Evolutionary conservation across 2,888 invertebrate species (phyloP).

Genomic region (Asteroscopus sphinx): DNA sequence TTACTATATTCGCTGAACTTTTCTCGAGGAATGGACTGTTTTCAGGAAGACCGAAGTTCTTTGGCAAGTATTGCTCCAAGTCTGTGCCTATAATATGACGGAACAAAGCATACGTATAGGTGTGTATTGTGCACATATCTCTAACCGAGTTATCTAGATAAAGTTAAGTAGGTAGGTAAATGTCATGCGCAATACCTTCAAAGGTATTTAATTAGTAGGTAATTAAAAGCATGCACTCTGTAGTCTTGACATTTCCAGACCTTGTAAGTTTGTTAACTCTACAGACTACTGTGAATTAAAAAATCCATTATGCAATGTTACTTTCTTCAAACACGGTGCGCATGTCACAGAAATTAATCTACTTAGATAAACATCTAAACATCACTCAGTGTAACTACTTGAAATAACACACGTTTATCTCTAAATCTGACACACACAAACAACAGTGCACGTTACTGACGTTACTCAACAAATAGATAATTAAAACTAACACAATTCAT

Average conservation of each 20-base stretch:
- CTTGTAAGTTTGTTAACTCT: constrained; percentile 34
- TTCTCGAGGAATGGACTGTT: constrained; percentile 86
- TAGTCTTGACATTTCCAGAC: constrained; percentile 15
- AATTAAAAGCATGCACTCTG: constrained; percentile 30
- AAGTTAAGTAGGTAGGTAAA: neutral
- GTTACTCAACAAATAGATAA: constrained; percentile 36
- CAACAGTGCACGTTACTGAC: constrained; percentile 42
- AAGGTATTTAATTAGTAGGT: constrained; percentile 17
- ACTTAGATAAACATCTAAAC: constrained; percentile 35
- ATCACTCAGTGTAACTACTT: constrained; percentile 33
- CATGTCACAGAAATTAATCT: constrained; percentile 42
- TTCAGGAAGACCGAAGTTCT: constrained; percentile 91
- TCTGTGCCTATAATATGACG: constrained; percentile 86
- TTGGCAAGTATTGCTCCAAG: constrained; percentile 91
- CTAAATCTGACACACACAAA: constrained; percentile 34
- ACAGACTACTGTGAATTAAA: constrained; percentile 32
- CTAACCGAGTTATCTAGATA: constrained; percentile 2
- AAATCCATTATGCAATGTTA: constrained; percentile 37
- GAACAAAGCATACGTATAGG: constrained; percentile 40
- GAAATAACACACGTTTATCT: constrained; percentile 29
- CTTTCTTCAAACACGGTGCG: constrained; percentile 49
- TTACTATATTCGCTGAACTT: constrained; percentile 84
- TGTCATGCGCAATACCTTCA: constrained; percentile 21
- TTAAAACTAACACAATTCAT: constrained; percentile 41
- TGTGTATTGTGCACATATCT: constrained; percentile 5